A percentile compares a stretch with the other conserved stretches of the same genome.
These are phyloP conservation scores for Pollenia griseotomentosa DNA, from an alignment of 2,888 invertebrate genomes.

Conservation along the genomic window DNA sequence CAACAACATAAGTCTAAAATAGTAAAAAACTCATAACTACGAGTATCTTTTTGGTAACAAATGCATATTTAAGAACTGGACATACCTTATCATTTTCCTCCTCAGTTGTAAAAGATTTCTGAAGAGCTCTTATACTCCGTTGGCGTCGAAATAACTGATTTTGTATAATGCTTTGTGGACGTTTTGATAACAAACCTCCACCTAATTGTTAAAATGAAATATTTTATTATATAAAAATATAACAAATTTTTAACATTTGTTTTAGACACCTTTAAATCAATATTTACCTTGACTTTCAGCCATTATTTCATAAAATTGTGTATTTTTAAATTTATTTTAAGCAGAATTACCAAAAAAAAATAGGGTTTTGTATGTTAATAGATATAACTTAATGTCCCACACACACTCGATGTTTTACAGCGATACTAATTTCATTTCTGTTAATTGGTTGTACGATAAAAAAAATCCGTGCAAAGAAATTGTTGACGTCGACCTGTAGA, in stretches of 20 bases:
- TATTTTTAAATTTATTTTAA: conserved; percentile 2
- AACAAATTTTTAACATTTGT: background rate
- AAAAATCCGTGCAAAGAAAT: conserved; percentile 33
- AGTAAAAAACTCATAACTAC: background rate
- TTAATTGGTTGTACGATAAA: conserved; percentile 38
- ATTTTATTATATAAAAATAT: background rate
- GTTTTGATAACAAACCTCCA: conserved; percentile 72
- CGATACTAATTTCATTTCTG: conserved; percentile 22
- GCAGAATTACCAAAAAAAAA: conserved; percentile 32
- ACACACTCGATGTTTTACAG: conserved; percentile 28
- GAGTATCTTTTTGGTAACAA: conserved; percentile 25
- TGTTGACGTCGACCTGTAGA: conserved; percentile 47
- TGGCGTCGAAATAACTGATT: conserved; percentile 82
- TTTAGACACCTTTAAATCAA: background rate
- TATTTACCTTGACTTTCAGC: conserved; percentile 50
- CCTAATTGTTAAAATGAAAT: conserved; percentile 16
- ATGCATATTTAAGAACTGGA: background rate
- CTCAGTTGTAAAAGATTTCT: conserved; percentile 74
- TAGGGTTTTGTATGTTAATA: background rate
- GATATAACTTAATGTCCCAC: background rate
- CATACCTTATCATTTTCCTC: conserved; percentile 77
- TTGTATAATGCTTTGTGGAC: conserved; percentile 81
- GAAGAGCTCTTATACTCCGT: conserved; percentile 79
- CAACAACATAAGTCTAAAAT: conserved; percentile 81
- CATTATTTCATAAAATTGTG: conserved; percentile 50